phyloP scores from a whole-genome alignment of 2,797 vertebrate genomes.

The Esox masquinongy region DNA sequence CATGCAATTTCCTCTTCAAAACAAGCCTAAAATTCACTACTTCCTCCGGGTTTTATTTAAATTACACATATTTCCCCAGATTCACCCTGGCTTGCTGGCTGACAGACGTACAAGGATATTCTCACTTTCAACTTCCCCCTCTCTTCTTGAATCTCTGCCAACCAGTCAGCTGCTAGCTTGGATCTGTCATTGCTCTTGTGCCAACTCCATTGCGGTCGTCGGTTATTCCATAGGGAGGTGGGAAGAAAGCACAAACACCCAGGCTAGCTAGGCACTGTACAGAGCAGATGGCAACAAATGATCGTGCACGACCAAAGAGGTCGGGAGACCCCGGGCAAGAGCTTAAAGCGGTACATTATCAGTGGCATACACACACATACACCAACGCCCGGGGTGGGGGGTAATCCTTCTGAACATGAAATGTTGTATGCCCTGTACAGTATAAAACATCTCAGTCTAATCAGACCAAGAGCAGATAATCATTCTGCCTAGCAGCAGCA shows the following conservation, averaged over 20 bases:
- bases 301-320: background rate
- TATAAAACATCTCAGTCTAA: conserved; percentile 33
- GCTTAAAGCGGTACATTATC: background rate
- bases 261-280: background rate
- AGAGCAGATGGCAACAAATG: background rate
- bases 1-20: too few relatives aligned
- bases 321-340: background rate
- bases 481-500: conserved; percentile 66
- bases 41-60: too few relatives aligned
- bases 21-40: too few relatives aligned
- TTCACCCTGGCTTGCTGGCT: background rate
- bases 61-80: background rate
- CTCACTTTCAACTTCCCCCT: conserved; percentile 26
- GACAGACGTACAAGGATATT: conserved; percentile 9
- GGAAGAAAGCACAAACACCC: background rate
- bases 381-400: too few relatives aligned
- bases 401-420: background rate
- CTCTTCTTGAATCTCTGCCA: conserved; percentile 10
- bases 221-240: background rate
- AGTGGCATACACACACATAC: background rate
- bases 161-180: background rate
- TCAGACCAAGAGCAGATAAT: conserved; percentile 68
- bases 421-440: background rate
- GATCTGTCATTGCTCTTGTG: background rate
- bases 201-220: background rate